phyloP scores from a whole-genome alignment of 2,888 invertebrate species.

The Hirtodrosophila cameraria region DNA sequence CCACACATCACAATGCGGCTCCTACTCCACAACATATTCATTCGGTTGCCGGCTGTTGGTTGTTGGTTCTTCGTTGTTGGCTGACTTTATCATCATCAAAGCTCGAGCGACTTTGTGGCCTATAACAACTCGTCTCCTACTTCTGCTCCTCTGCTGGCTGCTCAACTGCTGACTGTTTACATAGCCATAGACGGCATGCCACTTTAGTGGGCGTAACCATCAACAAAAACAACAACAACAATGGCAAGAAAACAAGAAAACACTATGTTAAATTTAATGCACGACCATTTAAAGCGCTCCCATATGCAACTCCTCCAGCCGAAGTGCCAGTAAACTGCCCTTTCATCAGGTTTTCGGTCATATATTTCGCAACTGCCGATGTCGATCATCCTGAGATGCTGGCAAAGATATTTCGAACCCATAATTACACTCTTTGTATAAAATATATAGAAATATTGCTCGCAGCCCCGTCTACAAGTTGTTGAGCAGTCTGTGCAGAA shows the following conservation, averaged over 20 bases:
- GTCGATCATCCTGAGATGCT: constrained; percentile 65
- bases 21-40: constrained; percentile 20
- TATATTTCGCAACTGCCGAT: constrained; percentile 49
- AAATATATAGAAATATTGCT: constrained; percentile 35
- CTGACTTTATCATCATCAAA: constrained; percentile 50
- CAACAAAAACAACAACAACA: constrained; percentile 19
- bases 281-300: constrained; percentile 52
- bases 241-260: constrained; percentile 22
- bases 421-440: constrained; percentile 60
- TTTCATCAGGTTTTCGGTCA: constrained; percentile 60
- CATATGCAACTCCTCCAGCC: constrained; percentile 37
- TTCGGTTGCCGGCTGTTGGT: constrained; percentile 10
- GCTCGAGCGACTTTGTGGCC: constrained; percentile 56
- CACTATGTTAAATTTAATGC: constrained; percentile 70
- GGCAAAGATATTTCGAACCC: constrained; percentile 62
- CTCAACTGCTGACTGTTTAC: constrained; percentile 62
- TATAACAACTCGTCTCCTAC: constrained; percentile 50
- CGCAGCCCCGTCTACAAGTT: constrained; percentile 7
- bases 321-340: constrained; percentile 43
- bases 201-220: constrained; percentile 64
- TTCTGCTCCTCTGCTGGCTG: constrained; percentile 4
- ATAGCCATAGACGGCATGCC: constrained; percentile 67
- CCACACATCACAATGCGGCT: constrained; percentile 38
- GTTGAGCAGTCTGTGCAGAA: constrained; percentile 18
- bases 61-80: constrained; percentile 22